phyloP scores from a whole-genome alignment of 2,113 vertebrate species.

The Daboia siamensis region DNA sequence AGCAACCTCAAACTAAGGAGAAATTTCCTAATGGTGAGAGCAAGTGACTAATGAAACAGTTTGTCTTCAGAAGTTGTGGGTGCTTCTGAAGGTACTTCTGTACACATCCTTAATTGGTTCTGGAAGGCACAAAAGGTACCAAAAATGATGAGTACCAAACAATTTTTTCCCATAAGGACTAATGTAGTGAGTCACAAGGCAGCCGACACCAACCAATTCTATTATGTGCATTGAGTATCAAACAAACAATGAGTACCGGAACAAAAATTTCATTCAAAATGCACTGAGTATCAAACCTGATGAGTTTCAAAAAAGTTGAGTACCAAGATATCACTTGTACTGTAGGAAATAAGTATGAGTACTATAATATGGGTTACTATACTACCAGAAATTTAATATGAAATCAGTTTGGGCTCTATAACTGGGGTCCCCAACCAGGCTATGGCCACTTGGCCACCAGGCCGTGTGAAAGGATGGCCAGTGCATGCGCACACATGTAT shows the following conservation, averaged over 20 bases:
- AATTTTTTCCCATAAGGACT: neutral
- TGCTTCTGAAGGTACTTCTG: neutral
- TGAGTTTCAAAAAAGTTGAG: neutral
- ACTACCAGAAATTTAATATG: neutral
- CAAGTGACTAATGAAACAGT: neutral
- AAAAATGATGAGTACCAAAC: neutral
- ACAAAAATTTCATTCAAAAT: neutral
- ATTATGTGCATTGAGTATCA: neutral
- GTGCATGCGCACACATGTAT: no score
- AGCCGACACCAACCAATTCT: neutral
- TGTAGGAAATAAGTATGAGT: neutral
- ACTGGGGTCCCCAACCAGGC: no score
- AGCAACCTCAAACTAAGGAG: neutral
- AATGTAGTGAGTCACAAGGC: neutral
- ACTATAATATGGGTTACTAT: neutral
- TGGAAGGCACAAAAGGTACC: no score
- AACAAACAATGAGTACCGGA: neutral
- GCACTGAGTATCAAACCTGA: neutral
- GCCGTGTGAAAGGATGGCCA: no score
- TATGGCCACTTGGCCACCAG: no score
- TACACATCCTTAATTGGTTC: no score
- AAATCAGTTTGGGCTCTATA: neutral
- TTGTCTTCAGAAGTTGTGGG: neutral
- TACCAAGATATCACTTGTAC: neutral
- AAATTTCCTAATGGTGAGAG: neutral